phyloP scores from a whole-genome alignment of 2,888 invertebrate genomes.

The Tenodera sinensis region DNA sequence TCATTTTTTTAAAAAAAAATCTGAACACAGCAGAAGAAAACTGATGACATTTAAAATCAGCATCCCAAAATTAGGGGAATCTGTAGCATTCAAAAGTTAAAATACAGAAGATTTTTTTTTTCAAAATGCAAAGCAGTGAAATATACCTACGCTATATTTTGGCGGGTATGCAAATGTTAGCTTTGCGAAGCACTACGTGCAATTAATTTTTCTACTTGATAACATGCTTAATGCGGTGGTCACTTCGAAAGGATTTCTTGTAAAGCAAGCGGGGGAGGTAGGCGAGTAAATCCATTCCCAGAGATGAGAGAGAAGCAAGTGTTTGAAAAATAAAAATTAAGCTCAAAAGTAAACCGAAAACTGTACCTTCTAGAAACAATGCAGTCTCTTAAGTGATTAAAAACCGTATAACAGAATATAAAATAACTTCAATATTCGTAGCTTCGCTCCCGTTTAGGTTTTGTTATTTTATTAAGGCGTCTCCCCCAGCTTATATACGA shows the following conservation, averaged over 20 bases:
- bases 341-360: neutral
- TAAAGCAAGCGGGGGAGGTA: neutral
- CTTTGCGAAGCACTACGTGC: neutral
- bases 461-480: neutral
- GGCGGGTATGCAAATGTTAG: neutral
- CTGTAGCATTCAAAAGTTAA: no score
- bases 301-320: neutral
- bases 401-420: neutral
- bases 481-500: neutral
- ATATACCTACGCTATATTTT: no score
- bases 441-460: neutral
- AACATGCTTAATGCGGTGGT: neutral
- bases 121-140: no score
- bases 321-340: neutral
- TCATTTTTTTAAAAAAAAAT: no score
- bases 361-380: neutral
- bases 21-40: no score
- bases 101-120: no score
- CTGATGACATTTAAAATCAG: no score
- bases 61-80: no score
- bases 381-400: neutral
- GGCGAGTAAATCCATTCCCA: neutral
- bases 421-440: neutral
- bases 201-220: neutral
- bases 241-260: neutral